Conservation (phyloP, 2,888 invertebrate genomes). For the Muscina levida region DNA sequence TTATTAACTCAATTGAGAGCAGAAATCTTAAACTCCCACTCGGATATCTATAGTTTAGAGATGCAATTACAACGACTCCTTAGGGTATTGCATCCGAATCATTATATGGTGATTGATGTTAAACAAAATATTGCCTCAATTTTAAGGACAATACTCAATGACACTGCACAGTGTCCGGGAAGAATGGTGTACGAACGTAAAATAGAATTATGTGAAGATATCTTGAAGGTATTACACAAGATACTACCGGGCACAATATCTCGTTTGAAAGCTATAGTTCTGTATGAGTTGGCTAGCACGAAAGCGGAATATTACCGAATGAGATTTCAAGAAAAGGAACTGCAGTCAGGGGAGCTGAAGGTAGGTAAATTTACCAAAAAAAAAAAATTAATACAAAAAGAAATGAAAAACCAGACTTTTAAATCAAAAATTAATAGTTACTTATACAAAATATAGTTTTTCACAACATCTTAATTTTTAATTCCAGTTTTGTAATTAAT, state of each 20-base stretch:
- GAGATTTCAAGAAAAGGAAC: constrained; percentile 72
- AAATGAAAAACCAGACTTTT: neutral
- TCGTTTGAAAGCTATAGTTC: constrained; percentile 83
- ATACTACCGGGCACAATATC: constrained; percentile 82
- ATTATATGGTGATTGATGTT: constrained; percentile 85
- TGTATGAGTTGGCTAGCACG: constrained; percentile 89
- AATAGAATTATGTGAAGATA: constrained; percentile 84
- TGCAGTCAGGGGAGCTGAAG: constrained; percentile 74
- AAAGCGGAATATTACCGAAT: constrained; percentile 81
- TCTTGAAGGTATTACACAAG: constrained; percentile 84
- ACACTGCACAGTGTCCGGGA: constrained; percentile 80
- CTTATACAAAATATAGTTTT: no score
- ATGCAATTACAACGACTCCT: constrained; percentile 82
- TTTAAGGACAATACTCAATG: constrained; percentile 80
- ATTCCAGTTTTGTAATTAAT: no score
- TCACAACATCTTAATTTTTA: no score
- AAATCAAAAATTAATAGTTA: neutral
- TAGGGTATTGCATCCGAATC: constrained; percentile 84
- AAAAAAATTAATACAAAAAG: no score
- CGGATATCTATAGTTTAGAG: constrained; percentile 77
- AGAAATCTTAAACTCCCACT: constrained; percentile 79
- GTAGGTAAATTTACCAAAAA: constrained; percentile 77
- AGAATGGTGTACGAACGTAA: constrained; percentile 83
- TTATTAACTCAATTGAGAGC: constrained; percentile 80
- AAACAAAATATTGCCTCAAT: constrained; percentile 86